Conservation (phyloP, 2,113 vertebrate species). For the Terrapene triunguis region DNA sequence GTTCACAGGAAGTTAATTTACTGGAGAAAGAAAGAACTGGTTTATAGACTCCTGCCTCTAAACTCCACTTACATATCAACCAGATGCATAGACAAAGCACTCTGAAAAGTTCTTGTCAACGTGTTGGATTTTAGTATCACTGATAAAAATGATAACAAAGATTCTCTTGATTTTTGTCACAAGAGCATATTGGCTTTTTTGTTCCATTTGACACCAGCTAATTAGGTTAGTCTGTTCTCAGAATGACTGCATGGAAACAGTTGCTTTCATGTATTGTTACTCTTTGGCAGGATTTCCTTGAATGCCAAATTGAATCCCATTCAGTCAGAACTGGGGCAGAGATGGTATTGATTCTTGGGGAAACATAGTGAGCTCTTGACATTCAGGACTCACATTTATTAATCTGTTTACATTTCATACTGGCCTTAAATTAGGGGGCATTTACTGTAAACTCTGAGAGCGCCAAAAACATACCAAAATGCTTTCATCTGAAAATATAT, state of each 20-base stretch:
- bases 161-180: conserved; percentile 13
- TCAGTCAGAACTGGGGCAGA: not conserved
- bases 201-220: conserved; percentile 25
- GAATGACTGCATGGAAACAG: not conserved
- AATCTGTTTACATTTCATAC: conserved; percentile 6
- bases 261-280: conserved; percentile 31
- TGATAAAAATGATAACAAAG: conserved; percentile 9
- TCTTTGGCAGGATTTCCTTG: not conserved
- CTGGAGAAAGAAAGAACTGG: not conserved
- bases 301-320: conserved; percentile 10
- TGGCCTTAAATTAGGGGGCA: not conserved
- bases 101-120: conserved; percentile 6
- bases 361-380: not conserved
- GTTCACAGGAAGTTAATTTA: conserved; percentile 15
- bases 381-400: not conserved
- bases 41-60: conserved; percentile 7
- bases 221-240: conserved; percentile 16
- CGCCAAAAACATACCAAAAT: not conserved
- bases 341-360: conserved; percentile 7
- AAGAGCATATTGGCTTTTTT: not conserved
- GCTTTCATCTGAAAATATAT: not conserved
- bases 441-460: not conserved
- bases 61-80: not conserved
- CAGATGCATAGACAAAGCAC: not conserved
- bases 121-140: conserved; percentile 3